phyloP scores from a whole-genome alignment of 2,113 vertebrate genomes.

The Scytalopus superciliaris region DNA sequence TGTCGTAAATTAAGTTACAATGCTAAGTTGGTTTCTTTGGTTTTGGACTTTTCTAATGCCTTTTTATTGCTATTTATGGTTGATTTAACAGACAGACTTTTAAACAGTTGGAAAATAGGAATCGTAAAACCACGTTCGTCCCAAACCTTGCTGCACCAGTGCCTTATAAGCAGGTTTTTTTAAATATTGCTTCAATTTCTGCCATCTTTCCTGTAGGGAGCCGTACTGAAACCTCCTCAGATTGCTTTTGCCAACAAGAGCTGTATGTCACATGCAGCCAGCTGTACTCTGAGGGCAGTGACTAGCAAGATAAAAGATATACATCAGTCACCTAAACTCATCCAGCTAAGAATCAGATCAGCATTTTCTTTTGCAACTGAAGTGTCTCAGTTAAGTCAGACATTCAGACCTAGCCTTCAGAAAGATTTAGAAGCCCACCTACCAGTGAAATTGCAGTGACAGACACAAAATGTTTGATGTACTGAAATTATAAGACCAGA shows the following conservation, averaged over 20 bases:
- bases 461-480: not conserved
- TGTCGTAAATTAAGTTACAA: not conserved
- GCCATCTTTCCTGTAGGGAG: not conserved
- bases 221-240: not conserved
- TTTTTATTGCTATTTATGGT: constrained; percentile 37
- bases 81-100: not conserved
- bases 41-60: constrained; percentile 20
- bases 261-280: not conserved
- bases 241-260: not conserved
- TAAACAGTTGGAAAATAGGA: not conserved
- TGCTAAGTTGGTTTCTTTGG: not conserved
- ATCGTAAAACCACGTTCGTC: not conserved
- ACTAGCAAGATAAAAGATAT: not conserved
- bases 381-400: not conserved
- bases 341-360: not conserved
- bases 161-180: constrained; percentile 55
- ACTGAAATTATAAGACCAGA: not conserved
- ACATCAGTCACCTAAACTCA: not conserved
- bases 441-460: not conserved
- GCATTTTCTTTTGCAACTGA: not conserved
- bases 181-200: not conserved
- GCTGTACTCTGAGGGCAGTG: not conserved
- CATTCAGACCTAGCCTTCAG: not conserved
- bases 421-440: not conserved
- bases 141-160: constrained; percentile 45